Evolutionary conservation across 2,888 invertebrate species (phyloP), one percentile per base, ranked within the genome.

Genomic region (Oxycera nigricornis): DNA sequence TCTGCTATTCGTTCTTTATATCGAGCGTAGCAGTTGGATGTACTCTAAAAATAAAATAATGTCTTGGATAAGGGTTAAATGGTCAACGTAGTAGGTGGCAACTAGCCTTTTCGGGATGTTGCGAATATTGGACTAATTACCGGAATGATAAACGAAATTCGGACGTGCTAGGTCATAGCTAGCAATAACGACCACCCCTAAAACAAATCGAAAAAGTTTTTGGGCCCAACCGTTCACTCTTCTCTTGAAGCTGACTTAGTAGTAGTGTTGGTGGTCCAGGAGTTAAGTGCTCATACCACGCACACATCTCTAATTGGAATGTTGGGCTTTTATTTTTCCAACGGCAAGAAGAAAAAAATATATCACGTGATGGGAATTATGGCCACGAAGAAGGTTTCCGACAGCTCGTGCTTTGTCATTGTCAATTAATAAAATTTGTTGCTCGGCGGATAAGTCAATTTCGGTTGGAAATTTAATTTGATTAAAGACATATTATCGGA

Each of bases 141-240:
- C 26, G 22, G 46, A 67, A 67, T 67, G 67, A 67, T 67, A 67
- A 67, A 67, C 67, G 67, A 67, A 67, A 67, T 67, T 67, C 26
- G 67, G 67, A 67, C 67, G 67, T 67, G 67, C 67, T 26, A 28
- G 67, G 67, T 67, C 67, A 41, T 67, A 67, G 11, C 41, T 46
- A 17, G 28, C 39, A 24, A 46, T 24, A 46, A 67, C 31, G 24
- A 39, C 59, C 20, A 4, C 22, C 52, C 22, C 26, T 9, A 26
- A 67, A 39, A 67, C 39, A 67, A 41, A 41, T 67, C 62, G 62
- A 62, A 26, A 39, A 41, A 41, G 41, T 67, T 26, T 14, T 46
- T 46, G 3, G 6, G n/a, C n/a, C n/a, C n/a, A n/a, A n/a, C n/a
- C n/a, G n/a, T n/a, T n/a, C n/a, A n/a, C n/a, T n/a, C n/a, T n/a